Evolutionary conservation across 35 echinoderm and acorn worm genomes (phyloP).

Genomic region (Apostichopus japonicus): DNA sequence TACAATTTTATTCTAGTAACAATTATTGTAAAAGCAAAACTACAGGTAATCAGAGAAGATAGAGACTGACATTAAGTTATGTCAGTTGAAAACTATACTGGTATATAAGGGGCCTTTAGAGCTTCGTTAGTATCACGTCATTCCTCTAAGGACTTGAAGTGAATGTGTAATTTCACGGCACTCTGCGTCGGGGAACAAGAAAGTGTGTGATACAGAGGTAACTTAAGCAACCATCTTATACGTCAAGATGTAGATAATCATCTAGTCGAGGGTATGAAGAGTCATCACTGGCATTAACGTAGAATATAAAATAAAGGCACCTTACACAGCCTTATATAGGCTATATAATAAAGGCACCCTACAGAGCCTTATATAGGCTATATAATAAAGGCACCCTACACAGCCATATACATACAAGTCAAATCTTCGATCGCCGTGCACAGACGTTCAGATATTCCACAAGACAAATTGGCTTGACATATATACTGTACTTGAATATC

Average conservation of each 20-base stretch:
- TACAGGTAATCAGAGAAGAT: neutral
- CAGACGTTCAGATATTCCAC: no score
- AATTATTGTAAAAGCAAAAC: neutral
- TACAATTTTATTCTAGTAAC: neutral
- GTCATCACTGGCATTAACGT: no score
- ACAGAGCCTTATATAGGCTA: no score
- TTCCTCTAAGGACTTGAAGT: slow-evolving; percentile 7
- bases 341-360: no score
- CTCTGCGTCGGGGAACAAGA: neutral
- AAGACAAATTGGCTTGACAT: no score
- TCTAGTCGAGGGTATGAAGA: neutral
- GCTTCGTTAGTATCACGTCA: neutral
- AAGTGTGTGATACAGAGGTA: neutral
- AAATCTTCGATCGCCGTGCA: no score
- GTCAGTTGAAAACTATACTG: neutral
- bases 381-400: no score
- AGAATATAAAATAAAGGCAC: no score
- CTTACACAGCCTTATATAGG: no score
- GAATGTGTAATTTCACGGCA: slow-evolving; percentile 44
- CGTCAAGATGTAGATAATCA: neutral
- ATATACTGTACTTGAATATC: no score
- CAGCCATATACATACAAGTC: no score
- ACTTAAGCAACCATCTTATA: neutral
- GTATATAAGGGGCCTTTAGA: slow-evolving; percentile 18
- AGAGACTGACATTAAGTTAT: slow-evolving; percentile 2